These are phyloP conservation scores for Eidolon dupreanum DNA, from an alignment of 2,797 vertebrate genomes.

Conservation along the genomic window DNA sequence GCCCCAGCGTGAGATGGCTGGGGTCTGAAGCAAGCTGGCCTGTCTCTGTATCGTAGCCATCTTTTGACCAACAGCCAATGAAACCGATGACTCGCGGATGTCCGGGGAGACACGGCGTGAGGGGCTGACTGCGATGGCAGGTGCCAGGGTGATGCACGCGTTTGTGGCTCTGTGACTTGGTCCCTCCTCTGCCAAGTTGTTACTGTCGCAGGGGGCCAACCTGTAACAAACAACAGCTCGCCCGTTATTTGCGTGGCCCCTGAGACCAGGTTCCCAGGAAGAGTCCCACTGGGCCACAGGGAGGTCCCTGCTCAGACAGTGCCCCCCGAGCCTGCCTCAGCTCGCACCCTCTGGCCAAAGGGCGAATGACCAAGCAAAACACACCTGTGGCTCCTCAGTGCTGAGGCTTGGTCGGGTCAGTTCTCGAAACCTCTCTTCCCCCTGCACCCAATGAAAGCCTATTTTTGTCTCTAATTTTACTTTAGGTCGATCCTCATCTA, in stretches of 20 bases:
- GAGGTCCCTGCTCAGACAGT: accelerated
- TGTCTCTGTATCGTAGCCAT: neutral
- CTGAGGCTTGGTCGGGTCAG: neutral
- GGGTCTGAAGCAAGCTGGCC: neutral
- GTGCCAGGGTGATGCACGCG: accelerated
- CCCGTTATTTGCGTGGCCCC: neutral
- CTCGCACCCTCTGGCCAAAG: neutral
- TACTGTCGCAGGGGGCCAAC: accelerated
- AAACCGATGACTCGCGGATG: neutral
- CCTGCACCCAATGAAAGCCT: constrained; percentile 1
- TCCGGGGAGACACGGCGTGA: neutral
- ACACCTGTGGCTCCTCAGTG: neutral
- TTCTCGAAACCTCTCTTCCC: neutral
- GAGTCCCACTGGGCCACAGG: neutral
- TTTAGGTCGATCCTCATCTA: neutral
- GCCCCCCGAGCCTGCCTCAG: neutral
- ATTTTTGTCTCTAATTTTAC: constrained; percentile 22
- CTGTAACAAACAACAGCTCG: too few relatives aligned
- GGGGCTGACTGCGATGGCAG: neutral
- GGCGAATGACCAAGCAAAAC: neutral
- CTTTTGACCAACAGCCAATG: neutral
- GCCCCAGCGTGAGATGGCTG: neutral
- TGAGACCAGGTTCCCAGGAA: neutral
- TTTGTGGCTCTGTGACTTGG: neutral
- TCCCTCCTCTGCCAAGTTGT: neutral